phyloP scores from a whole-genome alignment of 2,888 invertebrate genomes.

The Himalopsyche kuldschensis region DNA sequence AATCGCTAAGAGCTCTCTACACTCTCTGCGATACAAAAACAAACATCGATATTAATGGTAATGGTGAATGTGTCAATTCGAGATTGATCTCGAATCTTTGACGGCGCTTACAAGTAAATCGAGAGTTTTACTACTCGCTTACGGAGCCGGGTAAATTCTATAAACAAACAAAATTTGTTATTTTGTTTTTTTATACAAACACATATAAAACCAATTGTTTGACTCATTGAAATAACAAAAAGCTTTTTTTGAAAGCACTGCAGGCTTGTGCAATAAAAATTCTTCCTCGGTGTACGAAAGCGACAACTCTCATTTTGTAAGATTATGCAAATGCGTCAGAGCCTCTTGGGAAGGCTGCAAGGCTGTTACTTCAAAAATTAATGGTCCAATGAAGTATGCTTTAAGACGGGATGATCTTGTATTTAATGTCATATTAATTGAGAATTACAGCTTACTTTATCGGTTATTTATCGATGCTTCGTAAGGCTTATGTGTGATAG shows the following conservation, averaged over 20 bases:
- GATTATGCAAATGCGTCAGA: not conserved
- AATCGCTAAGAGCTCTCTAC: too few relatives aligned
- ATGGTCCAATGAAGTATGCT: conserved; percentile 4
- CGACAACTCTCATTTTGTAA: not conserved
- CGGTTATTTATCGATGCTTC: conserved; percentile 22
- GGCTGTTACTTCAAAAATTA: conserved; percentile 10
- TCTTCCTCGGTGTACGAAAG: not conserved
- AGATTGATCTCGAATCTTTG: too few relatives aligned
- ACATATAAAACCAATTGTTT: too few relatives aligned
- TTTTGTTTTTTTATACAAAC: too few relatives aligned
- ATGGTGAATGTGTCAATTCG: too few relatives aligned
- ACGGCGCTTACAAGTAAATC: too few relatives aligned
- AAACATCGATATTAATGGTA: too few relatives aligned
- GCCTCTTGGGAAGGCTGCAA: not conserved
- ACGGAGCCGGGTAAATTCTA: too few relatives aligned
- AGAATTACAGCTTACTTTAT: conserved; percentile 24
- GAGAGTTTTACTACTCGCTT: too few relatives aligned
- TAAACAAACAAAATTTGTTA: too few relatives aligned
- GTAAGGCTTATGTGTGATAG: conserved; percentile 13
- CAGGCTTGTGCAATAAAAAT: not conserved
- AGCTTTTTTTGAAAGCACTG: not conserved
- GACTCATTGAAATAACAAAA: too few relatives aligned
- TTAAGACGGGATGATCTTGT: conserved; percentile 20
- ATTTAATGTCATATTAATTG: conserved; percentile 36
- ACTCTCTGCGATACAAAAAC: too few relatives aligned